phyloP scores from a whole-genome alignment of 2,888 invertebrate genomes.

The Entomobrya multifasciata region DNA sequence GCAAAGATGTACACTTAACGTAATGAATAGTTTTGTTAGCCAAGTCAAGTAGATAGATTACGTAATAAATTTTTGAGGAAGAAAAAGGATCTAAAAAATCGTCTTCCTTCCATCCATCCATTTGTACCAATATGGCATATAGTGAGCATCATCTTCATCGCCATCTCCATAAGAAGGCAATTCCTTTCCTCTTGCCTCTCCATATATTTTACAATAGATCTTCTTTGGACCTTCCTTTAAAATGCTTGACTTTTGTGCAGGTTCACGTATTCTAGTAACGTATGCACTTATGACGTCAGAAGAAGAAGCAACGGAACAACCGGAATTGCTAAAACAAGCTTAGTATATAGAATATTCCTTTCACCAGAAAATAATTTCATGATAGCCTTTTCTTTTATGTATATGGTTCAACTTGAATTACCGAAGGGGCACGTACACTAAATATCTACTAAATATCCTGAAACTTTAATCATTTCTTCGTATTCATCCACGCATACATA shows the following conservation, averaged over 20 bases:
- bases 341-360: background rate
- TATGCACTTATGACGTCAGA: constrained; percentile 21
- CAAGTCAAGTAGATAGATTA: constrained; percentile 11
- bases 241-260: constrained; percentile 18
- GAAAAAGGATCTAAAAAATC: background rate
- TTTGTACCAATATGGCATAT: background rate
- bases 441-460: constrained; percentile 32
- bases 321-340: no score
- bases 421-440: background rate
- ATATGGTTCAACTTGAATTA: background rate
- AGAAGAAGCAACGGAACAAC: background rate
- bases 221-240: background rate
- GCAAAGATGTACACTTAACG: background rate
- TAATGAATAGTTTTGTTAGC: constrained; percentile 28
- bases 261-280: background rate
- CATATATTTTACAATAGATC: background rate
- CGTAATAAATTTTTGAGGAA: constrained; percentile 16
- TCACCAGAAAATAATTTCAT: background rate
- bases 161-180: no score
- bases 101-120: no score
- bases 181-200: no score
- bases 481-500: background rate
- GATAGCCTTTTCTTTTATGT: no score
- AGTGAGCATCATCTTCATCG: no score
- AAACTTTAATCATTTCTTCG: constrained; percentile 20